Conservation (phyloP, 1,140 invertebrate genomes). For the Gryllus bimaculatus region DNA sequence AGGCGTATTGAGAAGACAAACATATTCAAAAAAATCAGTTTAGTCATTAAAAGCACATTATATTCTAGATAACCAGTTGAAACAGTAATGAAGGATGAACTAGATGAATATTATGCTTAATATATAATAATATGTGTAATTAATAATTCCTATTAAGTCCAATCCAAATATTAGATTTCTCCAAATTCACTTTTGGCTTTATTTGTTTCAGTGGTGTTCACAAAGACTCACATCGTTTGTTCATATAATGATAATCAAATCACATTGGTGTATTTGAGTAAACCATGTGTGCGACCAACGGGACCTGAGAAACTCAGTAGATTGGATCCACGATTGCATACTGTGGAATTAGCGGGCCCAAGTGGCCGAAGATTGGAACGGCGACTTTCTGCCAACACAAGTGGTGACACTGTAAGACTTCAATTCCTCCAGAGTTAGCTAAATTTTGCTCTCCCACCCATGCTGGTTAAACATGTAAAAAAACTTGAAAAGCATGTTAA, state of each 20-base stretch:
- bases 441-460: too few relatives aligned
- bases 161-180: slow-evolving; percentile 18
- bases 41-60: neutral
- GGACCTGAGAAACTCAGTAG: slow-evolving; percentile 47
- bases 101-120: neutral
- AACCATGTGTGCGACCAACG: slow-evolving; percentile 40
- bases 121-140: slow-evolving; percentile 18
- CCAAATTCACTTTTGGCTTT: slow-evolving; percentile 6
- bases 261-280: slow-evolving; percentile 53
- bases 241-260: slow-evolving; percentile 57
- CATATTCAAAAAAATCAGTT: neutral
- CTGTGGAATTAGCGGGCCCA: slow-evolving; percentile 47
- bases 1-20: too few relatives aligned
- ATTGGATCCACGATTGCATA: slow-evolving; percentile 51
- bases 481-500: neutral
- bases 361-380: slow-evolving; percentile 53
- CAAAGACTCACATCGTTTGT: slow-evolving; percentile 51
- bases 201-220: slow-evolving; percentile 46
- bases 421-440: neutral
- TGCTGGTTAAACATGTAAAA: neutral
- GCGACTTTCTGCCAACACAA: slow-evolving; percentile 50
- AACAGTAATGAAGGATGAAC: neutral
- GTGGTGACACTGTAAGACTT: slow-evolving; percentile 37
- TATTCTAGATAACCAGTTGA: neutral
- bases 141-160: slow-evolving; percentile 12